Evolutionary conservation across 2,888 invertebrate genomes (phyloP).

Genomic region (Calliphora vomitoria): DNA sequence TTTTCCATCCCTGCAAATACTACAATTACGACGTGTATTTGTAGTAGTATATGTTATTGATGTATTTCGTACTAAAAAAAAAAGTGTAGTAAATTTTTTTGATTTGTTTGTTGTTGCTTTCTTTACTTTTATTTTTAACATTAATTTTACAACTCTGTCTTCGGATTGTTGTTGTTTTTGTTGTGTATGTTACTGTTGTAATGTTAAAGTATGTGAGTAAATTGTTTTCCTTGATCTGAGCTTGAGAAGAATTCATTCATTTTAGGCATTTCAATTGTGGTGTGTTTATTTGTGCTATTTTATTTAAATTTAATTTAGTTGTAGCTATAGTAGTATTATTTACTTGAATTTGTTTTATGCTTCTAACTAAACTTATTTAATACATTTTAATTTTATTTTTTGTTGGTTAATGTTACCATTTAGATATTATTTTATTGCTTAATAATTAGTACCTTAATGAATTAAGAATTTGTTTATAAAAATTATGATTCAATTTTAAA

Average conservation of each 20-base stretch:
- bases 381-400: too few species aligned
- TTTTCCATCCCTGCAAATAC: too few species aligned
- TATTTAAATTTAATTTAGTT: not conserved
- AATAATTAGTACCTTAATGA: too few species aligned
- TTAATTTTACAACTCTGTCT: conserved; percentile 31
- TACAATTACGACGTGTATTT: not conserved
- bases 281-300: conserved; percentile 5
- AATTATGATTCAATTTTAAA: not conserved
- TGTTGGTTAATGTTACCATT: not conserved
- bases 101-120: conserved; percentile 25
- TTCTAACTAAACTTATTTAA: too few species aligned
- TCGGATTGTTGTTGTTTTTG: not conserved
- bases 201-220: not conserved
- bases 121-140: not conserved
- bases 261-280: conserved; percentile 16
- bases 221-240: conserved; percentile 12
- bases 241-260: conserved; percentile 34
- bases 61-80: conserved; percentile 3
- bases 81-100: conserved; percentile 18
- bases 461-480: not conserved
- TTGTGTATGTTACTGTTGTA: conserved; percentile 24
- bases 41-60: not conserved
- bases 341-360: not conserved
- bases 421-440: too few species aligned
- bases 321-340: too few species aligned